These are phyloP conservation scores for Didymodactylos carnosus DNA, from an alignment of 2,888 invertebrate genomes.

Conservation along the genomic window DNA sequence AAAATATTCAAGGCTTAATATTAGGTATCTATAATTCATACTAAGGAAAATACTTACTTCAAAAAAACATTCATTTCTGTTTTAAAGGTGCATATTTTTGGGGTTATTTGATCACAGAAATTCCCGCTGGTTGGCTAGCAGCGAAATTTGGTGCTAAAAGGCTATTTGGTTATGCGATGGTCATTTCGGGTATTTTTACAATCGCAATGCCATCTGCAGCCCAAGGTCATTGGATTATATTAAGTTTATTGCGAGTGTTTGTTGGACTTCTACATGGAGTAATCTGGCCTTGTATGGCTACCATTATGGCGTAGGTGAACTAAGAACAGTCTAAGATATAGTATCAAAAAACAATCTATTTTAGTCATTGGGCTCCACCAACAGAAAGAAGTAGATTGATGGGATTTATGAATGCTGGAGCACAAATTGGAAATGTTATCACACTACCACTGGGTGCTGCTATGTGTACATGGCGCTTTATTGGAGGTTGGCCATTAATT, in stretches of 20 bases:
- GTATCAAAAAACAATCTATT: neutral
- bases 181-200: conserved; percentile 1
- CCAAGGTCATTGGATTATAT: neutral
- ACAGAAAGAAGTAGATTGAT: conserved; percentile 1
- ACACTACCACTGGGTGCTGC: conserved; percentile 5
- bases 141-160: conserved; percentile 2
- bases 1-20: conserved; percentile 5
- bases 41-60: too few relatives aligned
- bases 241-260: conserved; percentile 2
- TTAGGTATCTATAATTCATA: too few relatives aligned
- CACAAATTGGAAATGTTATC: conserved; percentile 13
- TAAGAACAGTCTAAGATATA: too few relatives aligned
- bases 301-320: neutral
- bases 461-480: conserved; percentile 1
- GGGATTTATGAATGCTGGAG: conserved; percentile 10
- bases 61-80: too few relatives aligned
- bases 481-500: conserved; percentile 10
- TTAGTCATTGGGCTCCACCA: conserved; percentile 10
- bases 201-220: conserved; percentile 8
- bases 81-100: conserved; percentile 7
- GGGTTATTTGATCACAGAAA: conserved; percentile 13
- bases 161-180: neutral
- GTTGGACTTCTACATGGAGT: conserved; percentile 8
- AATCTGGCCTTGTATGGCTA: conserved; percentile 11
- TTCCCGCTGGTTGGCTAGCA: conserved; percentile 9